Percentiles rank a stretch among this genome's conserved stretches.
phyloP scores from a whole-genome alignment of 1,140 invertebrate species.

The Hormaphis cornu region DNA sequence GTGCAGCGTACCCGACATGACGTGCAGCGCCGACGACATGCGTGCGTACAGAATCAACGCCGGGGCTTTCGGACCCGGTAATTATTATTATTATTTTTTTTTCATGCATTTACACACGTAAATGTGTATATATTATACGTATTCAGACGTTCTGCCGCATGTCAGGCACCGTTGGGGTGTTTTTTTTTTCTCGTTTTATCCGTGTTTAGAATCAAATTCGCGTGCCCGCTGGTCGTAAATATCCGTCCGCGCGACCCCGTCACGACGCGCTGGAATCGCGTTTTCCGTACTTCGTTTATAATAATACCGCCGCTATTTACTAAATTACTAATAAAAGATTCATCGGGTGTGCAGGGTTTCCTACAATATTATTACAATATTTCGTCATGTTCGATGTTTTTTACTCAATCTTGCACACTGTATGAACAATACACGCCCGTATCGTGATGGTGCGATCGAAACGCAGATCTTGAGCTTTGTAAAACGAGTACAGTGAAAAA shows the following conservation, averaged over 20 bases:
- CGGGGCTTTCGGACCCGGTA: conserved; percentile 14
- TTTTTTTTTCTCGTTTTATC: conserved; percentile 30
- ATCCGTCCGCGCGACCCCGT: neutral
- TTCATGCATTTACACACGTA: neutral
- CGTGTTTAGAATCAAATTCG: conserved; percentile 30
- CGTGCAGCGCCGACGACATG: conserved; percentile 11
- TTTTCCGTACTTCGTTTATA: conserved; percentile 18
- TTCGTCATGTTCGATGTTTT: too few species aligned
- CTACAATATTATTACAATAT: too few species aligned
- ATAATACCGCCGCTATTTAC: neutral
- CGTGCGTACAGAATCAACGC: conserved; percentile 29
- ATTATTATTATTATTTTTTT: conserved; percentile 26
- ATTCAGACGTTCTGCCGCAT: neutral
- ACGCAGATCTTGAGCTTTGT: too few species aligned
- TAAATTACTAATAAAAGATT: conserved; percentile 21
- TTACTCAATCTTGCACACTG: too few species aligned
- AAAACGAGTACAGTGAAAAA: too few species aligned
- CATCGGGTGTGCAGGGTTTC: neutral
- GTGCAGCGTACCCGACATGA: too few species aligned
- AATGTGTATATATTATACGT: too few species aligned
- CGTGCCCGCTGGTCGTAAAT: conserved; percentile 18
- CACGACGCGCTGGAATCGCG: conserved; percentile 14
- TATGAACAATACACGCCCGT: too few species aligned
- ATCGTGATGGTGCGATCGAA: too few species aligned
- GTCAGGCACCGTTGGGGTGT: conserved; percentile 13